Conservation (phyloP, 2,888 invertebrate genomes). For the Caenorhabditis macrosperma region DNA sequence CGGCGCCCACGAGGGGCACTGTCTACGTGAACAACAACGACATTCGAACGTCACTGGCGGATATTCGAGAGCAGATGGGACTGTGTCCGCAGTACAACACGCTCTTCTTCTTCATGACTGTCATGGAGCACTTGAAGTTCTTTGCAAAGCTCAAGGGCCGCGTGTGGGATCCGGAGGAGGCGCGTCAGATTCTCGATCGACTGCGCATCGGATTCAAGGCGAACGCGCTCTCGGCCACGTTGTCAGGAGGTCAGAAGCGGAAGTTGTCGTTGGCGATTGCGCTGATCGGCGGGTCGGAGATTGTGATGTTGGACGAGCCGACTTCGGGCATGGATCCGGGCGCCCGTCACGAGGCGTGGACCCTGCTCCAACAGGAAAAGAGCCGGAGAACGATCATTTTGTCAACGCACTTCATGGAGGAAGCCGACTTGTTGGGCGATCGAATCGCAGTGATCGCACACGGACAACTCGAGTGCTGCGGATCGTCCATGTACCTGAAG, state of each 20-base stretch:
- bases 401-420: conserved; percentile 93
- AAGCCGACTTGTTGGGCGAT: conserved; percentile 91
- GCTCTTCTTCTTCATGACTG: conserved; percentile 89
- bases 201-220: conserved; percentile 81
- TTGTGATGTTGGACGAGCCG: conserved; percentile 77
- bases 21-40: conserved; percentile 83
- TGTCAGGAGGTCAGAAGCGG: conserved; percentile 87
- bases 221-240: conserved; percentile 80
- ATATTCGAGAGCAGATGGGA: conserved; percentile 84
- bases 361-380: conserved; percentile 85
- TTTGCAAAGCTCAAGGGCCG: conserved; percentile 84
- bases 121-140: conserved; percentile 89
- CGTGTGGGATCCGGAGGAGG: conserved; percentile 84
- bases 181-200: conserved; percentile 84
- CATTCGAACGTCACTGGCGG: conserved; percentile 81
- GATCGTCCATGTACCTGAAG: conserved; percentile 87
- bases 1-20: conserved; percentile 68
- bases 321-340: conserved; percentile 83
- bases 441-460: conserved; percentile 89
- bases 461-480: conserved; percentile 88
- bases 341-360: conserved; percentile 86
- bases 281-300: conserved; percentile 86
- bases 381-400: conserved; percentile 85
- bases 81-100: conserved; percentile 93
- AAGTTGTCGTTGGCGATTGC: conserved; percentile 88